Percentiles rank a stretch among this genome's conserved stretches.
These are phyloP conservation scores for Pelmatolapia mariae DNA, from an alignment of 2,113 vertebrate species.

Conservation along the genomic window DNA sequence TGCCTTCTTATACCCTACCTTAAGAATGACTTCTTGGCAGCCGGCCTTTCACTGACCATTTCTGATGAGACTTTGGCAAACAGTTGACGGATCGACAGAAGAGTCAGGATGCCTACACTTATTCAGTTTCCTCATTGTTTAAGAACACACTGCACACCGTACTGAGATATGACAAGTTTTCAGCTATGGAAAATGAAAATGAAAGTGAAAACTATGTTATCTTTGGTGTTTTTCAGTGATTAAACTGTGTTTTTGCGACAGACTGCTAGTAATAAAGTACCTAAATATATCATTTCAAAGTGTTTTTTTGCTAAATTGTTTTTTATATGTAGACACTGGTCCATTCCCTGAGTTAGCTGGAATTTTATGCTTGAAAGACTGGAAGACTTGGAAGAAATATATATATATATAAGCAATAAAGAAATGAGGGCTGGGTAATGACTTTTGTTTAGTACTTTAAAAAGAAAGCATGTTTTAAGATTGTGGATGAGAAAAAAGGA, in stretches of 20 bases:
- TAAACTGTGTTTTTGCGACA: not conserved
- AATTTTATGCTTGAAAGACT: not conserved
- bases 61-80: not conserved
- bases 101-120: rapidly evolving
- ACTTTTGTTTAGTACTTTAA: not conserved
- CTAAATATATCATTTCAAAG: not conserved
- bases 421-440: not conserved
- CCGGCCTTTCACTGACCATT: not conserved
- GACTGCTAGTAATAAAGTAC: not conserved
- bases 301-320: not conserved
- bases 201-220: not conserved
- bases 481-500: not conserved
- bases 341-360: not conserved
- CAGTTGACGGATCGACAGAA: not conserved
- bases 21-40: not conserved
- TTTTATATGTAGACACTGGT: not conserved
- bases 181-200: not conserved
- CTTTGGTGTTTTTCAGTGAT: not conserved
- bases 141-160: not conserved
- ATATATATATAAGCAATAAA: not conserved
- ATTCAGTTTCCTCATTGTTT: not conserved
- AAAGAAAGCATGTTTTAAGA: not conserved
- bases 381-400: not conserved
- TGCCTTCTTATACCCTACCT: not conserved
- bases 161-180: not conserved